A percentile compares a stretch with the other conserved stretches of the same genome.
Conservation (phyloP, 1,140 invertebrate genomes). For the Bombus turneri region DNA sequence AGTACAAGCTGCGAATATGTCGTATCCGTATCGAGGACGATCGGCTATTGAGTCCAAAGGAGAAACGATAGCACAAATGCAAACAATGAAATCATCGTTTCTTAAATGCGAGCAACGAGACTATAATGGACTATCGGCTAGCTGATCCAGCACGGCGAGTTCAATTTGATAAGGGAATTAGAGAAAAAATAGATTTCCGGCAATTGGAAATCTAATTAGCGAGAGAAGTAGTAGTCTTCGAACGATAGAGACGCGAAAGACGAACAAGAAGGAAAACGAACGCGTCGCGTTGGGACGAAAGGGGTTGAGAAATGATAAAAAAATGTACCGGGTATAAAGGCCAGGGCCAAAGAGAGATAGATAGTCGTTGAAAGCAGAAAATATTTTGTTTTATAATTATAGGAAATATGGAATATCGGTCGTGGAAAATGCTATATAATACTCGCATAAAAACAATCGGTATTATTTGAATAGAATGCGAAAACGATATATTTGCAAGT, state of each 20-base stretch:
- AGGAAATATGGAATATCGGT: background rate
- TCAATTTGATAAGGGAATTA: background rate
- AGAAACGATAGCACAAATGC: conserved; percentile 17
- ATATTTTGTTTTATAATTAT: no score
- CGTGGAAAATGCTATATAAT: background rate
- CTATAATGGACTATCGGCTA: background rate
- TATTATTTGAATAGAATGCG: conserved; percentile 1
- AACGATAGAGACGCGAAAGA: no score
- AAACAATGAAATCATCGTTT: conserved; percentile 15
- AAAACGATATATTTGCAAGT: conserved; percentile 36
- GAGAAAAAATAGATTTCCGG: background rate
- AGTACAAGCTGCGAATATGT: no score
- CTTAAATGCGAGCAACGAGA: background rate
- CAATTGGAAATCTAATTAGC: background rate
- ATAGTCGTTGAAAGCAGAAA: no score
- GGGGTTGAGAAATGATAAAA: no score
- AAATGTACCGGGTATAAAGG: no score
- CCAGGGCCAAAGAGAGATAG: background rate
- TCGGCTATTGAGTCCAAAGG: conserved; percentile 39
- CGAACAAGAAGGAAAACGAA: no score
- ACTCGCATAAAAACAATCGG: conserved; percentile 10
- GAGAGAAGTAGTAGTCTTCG: background rate
- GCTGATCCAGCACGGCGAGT: background rate
- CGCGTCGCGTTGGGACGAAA: no score
- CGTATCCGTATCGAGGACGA: conserved; percentile 19